Conservation (phyloP, 2,888 invertebrate genomes). For the Aricia artaxerxes region DNA sequence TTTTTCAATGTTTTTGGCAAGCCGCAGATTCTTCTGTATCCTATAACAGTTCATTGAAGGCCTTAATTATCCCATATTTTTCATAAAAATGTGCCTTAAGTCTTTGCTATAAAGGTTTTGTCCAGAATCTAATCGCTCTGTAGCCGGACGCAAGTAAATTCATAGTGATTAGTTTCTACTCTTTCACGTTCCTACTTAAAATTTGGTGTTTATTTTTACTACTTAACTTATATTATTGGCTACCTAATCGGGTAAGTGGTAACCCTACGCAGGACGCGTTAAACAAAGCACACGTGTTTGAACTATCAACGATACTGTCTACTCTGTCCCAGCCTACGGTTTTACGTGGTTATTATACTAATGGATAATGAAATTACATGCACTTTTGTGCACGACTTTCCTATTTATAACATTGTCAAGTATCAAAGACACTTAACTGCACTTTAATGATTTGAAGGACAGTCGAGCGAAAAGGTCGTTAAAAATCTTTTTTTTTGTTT, state of each 20-base stretch:
- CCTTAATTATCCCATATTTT: too few relatives aligned
- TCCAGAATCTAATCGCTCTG: neutral
- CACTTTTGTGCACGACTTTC: slow-evolving; percentile 24
- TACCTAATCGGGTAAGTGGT: neutral
- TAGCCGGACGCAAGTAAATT: neutral
- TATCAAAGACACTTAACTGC: neutral
- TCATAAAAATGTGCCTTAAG: too few relatives aligned
- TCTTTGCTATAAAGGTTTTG: too few relatives aligned
- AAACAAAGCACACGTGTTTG: slow-evolving; percentile 15
- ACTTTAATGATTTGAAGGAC: neutral
- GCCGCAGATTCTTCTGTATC: too few relatives aligned
- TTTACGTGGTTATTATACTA: slow-evolving; percentile 27
- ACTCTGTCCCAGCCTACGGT: neutral
- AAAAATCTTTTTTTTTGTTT: neutral
- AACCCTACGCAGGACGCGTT: slow-evolving; percentile 9
- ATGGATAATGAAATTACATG: slow-evolving; percentile 19
- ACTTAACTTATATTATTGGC: too few relatives aligned
- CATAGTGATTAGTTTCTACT: neutral
- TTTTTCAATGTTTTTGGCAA: too few relatives aligned
- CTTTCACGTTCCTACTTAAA: too few relatives aligned
- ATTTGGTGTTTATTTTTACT: too few relatives aligned
- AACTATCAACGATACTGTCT: slow-evolving; percentile 29
- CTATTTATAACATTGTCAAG: neutral
- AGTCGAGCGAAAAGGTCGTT: neutral
- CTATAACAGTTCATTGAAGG: too few relatives aligned